Evolutionary conservation across 37 sponge, comb jelly and placozoan genomes (phyloP), one percentile per base, ranked within the genome.

Genomic region (Amphimedon queenslandica): DNA sequence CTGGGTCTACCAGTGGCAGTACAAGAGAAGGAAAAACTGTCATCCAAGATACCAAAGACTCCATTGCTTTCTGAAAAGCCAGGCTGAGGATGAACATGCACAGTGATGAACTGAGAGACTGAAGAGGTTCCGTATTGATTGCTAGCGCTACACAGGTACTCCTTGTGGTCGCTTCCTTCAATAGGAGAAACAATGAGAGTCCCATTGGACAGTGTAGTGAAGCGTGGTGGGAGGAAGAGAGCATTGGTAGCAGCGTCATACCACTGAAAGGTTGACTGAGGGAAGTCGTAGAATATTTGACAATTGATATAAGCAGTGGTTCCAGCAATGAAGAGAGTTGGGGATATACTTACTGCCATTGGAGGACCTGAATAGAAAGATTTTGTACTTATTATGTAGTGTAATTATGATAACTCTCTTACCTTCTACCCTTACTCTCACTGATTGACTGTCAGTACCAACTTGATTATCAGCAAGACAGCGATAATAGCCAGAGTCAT

Each of bases 361-460:
- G 87, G 87, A 58, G 72, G 24, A 21, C 80, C 82, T 81, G 61
- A 3, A 55, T 11, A 31, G 34, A 43, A 40, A 30, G 47, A 24
- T 24, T 38, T n/a, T 38, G 70, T 69, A 35, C 11, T 30, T 32
- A 32, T n/a, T n/a, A n/a, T n/a, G n/a, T n/a, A n/a, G n/a, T n/a
- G n/a, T n/a, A n/a, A n/a, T n/a, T n/a, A n/a, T n/a, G n/a, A 21
- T 60, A 1, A 37, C 8, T 0, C 8, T 36, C 67, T 53, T 36
- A 82, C 83, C 81, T 66, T 70, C 87, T 18, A 87, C 81, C 63
- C 77, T 69, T 42, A 87, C 67, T 3, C 23, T 76, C 20, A 77
- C 55, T 1, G 42, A 28, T 11, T 35, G 27, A 18, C 39, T 68
- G 10, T 13, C 41, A 5, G 33, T 80, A 0, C 81, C 87, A 34